A percentile compares a stretch with the other conserved stretches of the same genome.
These are phyloP conservation scores for Piezodorus guildinii DNA, from an alignment of 1,140 invertebrate genomes.

Conservation along the genomic window DNA sequence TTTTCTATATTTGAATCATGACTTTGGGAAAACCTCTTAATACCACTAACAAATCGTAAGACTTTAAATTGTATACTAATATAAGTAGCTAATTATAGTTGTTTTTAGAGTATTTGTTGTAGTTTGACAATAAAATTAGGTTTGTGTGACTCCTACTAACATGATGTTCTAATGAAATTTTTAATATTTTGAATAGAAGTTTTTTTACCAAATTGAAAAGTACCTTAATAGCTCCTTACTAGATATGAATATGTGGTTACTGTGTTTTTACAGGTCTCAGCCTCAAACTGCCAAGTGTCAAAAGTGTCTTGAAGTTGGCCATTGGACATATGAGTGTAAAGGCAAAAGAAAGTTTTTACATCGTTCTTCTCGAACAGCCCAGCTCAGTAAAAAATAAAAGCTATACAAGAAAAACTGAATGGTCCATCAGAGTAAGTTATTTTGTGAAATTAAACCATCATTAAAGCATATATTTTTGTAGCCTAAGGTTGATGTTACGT, in stretches of 20 bases:
- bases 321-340: slow-evolving; percentile 31
- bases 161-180: too few relatives aligned
- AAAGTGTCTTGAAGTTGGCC: slow-evolving; percentile 29
- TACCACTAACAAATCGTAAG: slow-evolving; percentile 6
- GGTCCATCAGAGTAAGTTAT: neutral
- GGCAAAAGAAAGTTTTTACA: slow-evolving; percentile 29
- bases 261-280: neutral
- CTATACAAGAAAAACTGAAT: slow-evolving; percentile 15
- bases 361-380: slow-evolving; percentile 27
- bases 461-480: too few relatives aligned
- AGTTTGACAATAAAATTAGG: too few relatives aligned
- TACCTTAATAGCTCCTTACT: too few relatives aligned
- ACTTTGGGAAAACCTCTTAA: slow-evolving; percentile 4
- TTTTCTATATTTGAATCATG: slow-evolving; percentile 20
- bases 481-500: too few relatives aligned
- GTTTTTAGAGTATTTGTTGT: too few relatives aligned
- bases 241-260: too few relatives aligned
- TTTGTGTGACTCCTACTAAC: too few relatives aligned
- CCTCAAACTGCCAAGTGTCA: slow-evolving; percentile 28
- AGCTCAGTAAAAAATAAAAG: slow-evolving; percentile 26
- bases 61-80: neutral
- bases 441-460: neutral
- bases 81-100: too few relatives aligned
- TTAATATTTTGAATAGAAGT: too few relatives aligned
- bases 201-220: too few relatives aligned